Base-by-base conservation (phyloP, 2,888 invertebrate species). In the Eristalis tenax region DNA sequence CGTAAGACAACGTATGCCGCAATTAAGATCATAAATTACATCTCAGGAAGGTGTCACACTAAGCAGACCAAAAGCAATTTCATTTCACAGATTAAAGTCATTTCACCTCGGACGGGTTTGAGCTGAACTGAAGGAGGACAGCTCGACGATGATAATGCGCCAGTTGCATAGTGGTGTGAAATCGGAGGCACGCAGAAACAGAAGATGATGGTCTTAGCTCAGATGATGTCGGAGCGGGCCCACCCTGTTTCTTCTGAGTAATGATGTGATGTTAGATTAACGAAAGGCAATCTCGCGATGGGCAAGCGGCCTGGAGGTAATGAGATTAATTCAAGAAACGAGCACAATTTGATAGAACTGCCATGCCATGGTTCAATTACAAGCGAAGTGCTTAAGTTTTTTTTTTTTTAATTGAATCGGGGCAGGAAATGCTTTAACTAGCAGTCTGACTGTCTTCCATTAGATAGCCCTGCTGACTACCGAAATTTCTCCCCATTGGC, bases 11-110 rank as follows among this genome's bases (percentile, higher is more conserved):
- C 71, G 75, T 71, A 68, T 71, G 75, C 68, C 79, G 87, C 87
- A 87, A 87, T 87, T 87, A 87, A 87, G 79, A 87, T 83, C 83
- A 87, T 83, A 87, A 83, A 87, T 87, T 87, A 79, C 79, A 79
- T 83, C 76, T 76, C 79, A 68, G 87, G 71, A 69, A 87, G 83
- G 87, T 87, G 87, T 87, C 87, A 87, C 87, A 79, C 87, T 68
- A 78, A 83, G 83, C 87, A 75, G 83, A 79, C 87, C 75, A 79
- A 83, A 76, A 73, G 83, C 79, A 83, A 83, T 83, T 87, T 76
- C 79, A 75, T 75, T 71, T 23, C 10, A 78, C 68, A 83, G 83
- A 87, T 87, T 79, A 83, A 43, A 78, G 75, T 74, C 69, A 78
- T 75, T 86, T 75, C 61, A 59, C 71, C 43, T 78, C 50, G 68